Evolutionary conservation across 1,140 invertebrate genomes (phyloP), one percentile per base, ranked within the genome.

Genomic region (Coelopa frigida): DNA sequence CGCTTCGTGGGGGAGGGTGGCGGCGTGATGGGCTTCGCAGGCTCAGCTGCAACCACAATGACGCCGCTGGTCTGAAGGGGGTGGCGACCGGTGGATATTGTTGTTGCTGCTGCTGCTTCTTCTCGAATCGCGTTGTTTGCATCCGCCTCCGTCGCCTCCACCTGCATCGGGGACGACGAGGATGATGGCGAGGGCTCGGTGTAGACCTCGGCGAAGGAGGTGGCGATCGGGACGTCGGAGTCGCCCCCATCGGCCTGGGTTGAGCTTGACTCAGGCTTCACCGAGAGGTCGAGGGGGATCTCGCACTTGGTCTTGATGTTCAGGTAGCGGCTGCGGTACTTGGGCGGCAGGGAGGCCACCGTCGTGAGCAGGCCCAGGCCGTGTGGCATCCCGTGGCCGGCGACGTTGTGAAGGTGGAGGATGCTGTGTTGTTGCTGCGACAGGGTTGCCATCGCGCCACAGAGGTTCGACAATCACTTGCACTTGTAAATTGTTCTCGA

Each of bases 201-300:
- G 21, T 57, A 61, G 12, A 61, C 53, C 49, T 65, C 62, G 8
- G 59, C 41, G 17, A 60, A 62, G 50, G 62, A 38, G 44, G 44
- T 53, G 5, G 62, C 54, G 49, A 61, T 52, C 24, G 62, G 49
- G 15, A 50, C 49, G 32, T 53, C 52, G 55, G 50, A 47, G n/a
- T 49, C 41, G 20, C 43, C 46, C 2, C 18, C 44, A 29, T 17
- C 26, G n/a, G 23, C 27, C 12, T 24, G 22, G 8, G 35, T 37
- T 7, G n/a, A 36, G 3, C 31, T 12, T 14, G 73, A 73, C 10
- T 73, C 74, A 15, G 73, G 68, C 60, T 78, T 78, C 1, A 77
- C 56, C 12, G 76, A 75, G 23, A 78, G 58, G 54, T 78, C 77
- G 32, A 78, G 57, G 12, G 77, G 77, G 39, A 73, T 65, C 54